These are phyloP conservation scores for Euplexia lucipara DNA, from an alignment of 2,888 invertebrate genomes.

Conservation along the genomic window DNA sequence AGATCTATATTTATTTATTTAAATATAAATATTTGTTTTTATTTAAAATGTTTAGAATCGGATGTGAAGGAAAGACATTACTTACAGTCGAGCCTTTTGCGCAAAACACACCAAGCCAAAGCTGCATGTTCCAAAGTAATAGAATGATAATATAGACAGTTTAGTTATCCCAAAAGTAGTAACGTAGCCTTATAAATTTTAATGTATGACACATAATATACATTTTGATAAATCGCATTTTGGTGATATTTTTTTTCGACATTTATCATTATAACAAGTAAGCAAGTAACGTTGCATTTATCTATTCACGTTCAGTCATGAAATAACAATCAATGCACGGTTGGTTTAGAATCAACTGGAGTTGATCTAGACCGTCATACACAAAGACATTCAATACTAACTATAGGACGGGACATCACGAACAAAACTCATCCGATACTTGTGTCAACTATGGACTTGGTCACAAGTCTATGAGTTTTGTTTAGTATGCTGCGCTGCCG, in stretches of 20 bases:
- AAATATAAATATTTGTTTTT: slow-evolving; percentile 23
- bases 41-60: neutral
- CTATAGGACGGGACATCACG: too few relatives aligned
- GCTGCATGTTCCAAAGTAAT: slow-evolving; percentile 92
- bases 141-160: slow-evolving; percentile 47
- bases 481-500: too few relatives aligned
- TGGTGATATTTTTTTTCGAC: neutral
- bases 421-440: too few relatives aligned
- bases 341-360: neutral
- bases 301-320: neutral
- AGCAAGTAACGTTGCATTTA: neutral
- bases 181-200: neutral
- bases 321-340: neutral
- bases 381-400: too few relatives aligned
- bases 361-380: neutral
- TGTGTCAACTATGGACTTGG: too few relatives aligned
- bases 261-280: neutral
- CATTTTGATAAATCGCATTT: neutral
- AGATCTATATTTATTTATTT: slow-evolving; percentile 90
- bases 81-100: slow-evolving; percentile 98
- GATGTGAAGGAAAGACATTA: slow-evolving; percentile 70
- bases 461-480: too few relatives aligned
- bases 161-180: neutral
- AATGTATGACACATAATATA: neutral
- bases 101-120: slow-evolving; percentile 97